Evolutionary conservation across 2,797 vertebrate species (phyloP).

Genomic region (Urocyon cinereoargenteus): DNA sequence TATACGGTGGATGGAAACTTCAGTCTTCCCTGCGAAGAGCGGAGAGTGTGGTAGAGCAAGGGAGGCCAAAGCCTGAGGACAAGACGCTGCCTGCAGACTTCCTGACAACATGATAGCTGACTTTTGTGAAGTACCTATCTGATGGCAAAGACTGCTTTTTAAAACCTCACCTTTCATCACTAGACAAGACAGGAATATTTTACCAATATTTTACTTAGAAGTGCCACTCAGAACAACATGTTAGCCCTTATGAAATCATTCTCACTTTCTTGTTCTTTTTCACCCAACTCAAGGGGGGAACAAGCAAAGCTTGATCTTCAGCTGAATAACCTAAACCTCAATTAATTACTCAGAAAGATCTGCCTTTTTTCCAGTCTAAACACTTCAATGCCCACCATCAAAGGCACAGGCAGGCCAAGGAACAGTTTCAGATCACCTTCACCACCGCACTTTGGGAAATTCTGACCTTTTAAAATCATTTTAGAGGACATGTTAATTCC

Average conservation of each 20-base stretch:
- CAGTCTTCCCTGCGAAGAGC: neutral
- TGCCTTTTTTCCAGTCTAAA: neutral
- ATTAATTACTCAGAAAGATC: neutral
- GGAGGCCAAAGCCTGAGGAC: too few species aligned
- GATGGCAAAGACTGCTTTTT: neutral
- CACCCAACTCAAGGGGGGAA: neutral
- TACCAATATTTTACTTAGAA: neutral
- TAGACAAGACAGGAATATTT: neutral
- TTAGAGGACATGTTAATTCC: neutral
- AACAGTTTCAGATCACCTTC: neutral
- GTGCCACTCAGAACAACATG: neutral
- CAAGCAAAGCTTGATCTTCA: neutral
- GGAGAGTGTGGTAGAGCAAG: rapidly evolving
- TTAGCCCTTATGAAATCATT: neutral
- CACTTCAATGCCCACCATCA: neutral
- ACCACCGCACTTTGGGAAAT: neutral
- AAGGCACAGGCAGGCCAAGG: neutral
- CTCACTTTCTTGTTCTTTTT: conserved; percentile 7
- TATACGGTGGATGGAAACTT: neutral
- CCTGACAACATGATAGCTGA: neutral
- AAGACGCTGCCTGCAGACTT: neutral
- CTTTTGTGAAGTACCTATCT: neutral
- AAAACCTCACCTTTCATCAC: neutral
- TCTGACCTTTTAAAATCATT: neutral
- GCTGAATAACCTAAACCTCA: neutral